phyloP scores from a whole-genome alignment of 2,888 invertebrate species.

The Lepeophtheirus nordmannii region DNA sequence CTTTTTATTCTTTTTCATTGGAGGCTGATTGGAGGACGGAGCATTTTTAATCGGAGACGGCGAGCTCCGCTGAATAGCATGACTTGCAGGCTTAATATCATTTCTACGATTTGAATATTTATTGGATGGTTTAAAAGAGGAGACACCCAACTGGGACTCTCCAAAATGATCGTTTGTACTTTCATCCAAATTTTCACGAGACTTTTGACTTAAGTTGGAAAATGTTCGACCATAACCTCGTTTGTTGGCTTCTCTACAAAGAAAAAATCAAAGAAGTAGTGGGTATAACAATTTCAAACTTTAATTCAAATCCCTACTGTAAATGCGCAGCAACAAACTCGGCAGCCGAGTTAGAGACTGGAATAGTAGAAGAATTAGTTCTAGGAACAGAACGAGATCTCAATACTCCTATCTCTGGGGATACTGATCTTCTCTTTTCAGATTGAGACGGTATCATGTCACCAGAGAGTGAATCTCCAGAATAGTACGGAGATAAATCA shows the following conservation, averaged over 20 bases:
- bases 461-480: neutral
- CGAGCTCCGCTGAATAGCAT: neutral
- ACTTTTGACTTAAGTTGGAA: slow-evolving; percentile 2
- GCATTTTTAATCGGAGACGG: neutral
- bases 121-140: neutral
- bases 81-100: slow-evolving; percentile 5
- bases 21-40: neutral
- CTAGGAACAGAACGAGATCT: neutral
- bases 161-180: neutral
- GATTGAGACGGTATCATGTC: too few species aligned
- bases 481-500: neutral
- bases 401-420: neutral
- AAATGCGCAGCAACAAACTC: neutral
- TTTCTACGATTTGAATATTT: neutral
- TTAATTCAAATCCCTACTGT: neutral
- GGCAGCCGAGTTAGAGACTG: neutral
- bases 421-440: neutral
- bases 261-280: neutral
- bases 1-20: neutral
- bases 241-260: neutral
- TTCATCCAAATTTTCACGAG: neutral
- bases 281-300: too few species aligned
- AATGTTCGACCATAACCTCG: slow-evolving; percentile 4
- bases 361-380: neutral
- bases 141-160: neutral